A percentile compares a stretch with the other conserved stretches of the same genome.
Evolutionary conservation across 2,113 vertebrate species (phyloP).

Genomic region (Aepyceros melampus): DNA sequence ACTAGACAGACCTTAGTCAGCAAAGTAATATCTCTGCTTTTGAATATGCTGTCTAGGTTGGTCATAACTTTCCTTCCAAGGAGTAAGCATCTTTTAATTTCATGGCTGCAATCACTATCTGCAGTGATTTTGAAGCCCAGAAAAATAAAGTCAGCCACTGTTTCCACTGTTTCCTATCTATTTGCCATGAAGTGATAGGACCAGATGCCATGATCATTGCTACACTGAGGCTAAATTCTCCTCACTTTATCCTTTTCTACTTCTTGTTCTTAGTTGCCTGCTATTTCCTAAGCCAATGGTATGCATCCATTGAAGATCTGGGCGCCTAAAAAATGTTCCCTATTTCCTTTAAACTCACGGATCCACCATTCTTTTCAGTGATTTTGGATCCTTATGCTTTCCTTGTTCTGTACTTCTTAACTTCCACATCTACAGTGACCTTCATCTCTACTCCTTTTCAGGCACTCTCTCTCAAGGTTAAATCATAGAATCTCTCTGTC

Average conservation of each 20-base stretch:
- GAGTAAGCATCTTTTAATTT: too few relatives aligned
- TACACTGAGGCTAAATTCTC: background rate
- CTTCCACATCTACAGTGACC: background rate
- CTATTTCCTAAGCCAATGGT: background rate
- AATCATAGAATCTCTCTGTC: background rate
- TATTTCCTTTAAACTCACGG: background rate
- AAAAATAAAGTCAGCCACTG: too few relatives aligned
- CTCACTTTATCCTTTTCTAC: too few relatives aligned
- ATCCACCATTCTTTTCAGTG: background rate
- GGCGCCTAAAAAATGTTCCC: accelerated
- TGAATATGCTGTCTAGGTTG: too few relatives aligned
- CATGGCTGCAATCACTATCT: too few relatives aligned
- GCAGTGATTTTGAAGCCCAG: too few relatives aligned
- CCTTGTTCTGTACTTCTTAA: background rate
- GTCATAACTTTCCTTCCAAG: too few relatives aligned
- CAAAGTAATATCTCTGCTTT: too few relatives aligned
- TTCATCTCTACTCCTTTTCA: background rate
- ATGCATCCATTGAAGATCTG: background rate
- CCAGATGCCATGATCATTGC: too few relatives aligned
- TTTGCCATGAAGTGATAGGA: too few relatives aligned
- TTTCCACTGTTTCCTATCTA: too few relatives aligned
- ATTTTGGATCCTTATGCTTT: background rate
- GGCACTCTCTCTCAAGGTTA: background rate
- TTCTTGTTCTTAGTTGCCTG: background rate
- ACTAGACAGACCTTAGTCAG: too few relatives aligned